Base-by-base conservation (phyloP, 2,888 invertebrate species). In the Drosophila testacea region DNA sequence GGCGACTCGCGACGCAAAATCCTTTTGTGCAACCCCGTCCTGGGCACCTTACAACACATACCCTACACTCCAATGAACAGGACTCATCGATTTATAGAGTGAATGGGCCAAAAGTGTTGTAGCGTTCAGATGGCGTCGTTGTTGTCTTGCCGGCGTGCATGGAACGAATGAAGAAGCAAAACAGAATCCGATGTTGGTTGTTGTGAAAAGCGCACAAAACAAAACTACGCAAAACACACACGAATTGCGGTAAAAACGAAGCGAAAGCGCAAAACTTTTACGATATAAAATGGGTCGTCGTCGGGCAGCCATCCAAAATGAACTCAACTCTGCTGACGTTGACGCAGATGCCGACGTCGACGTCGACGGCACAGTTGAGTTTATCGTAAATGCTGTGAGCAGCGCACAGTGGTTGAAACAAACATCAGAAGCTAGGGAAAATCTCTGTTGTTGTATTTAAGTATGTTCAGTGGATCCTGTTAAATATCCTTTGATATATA, bases 141-240 rank as follows among this genome's bases (percentile, higher is more conserved):
- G 11, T 9, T 11, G 66, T 38, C 44, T 38, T 30, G 68, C 57
- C 75, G 50, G 68, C 55, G 39, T 55, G 9, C 13, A 30, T 16
- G 36, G 38, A 36, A 63, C 77, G 83, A 87, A 83, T 42, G 67
- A 41, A 34, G 47, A 67, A 87, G 68, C 83, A 83, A 83, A 83
- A 83, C 83, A 83, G 85, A 83, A 82, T 84, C 68, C 76, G 73
- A 76, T 74, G 79, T 81, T 82, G 64, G 64, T 77, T 87, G 87
- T 83, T 87, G 88, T 84, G 83, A 83, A 83, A 68, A 50, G 70
- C 27, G 69, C 69, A 77, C 80, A 85, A 85, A 85, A 73, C 85
- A 73, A 77, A 82, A 77, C 66, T 47, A 70, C 79, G 79, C 77
- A 77, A 77, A 77, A 77, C 32, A 57, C 56, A 69, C 48, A 73